Evolutionary conservation across 2,888 invertebrate species (phyloP), one percentile per base, ranked within the genome.

Genomic region (Microchrysa polita): DNA sequence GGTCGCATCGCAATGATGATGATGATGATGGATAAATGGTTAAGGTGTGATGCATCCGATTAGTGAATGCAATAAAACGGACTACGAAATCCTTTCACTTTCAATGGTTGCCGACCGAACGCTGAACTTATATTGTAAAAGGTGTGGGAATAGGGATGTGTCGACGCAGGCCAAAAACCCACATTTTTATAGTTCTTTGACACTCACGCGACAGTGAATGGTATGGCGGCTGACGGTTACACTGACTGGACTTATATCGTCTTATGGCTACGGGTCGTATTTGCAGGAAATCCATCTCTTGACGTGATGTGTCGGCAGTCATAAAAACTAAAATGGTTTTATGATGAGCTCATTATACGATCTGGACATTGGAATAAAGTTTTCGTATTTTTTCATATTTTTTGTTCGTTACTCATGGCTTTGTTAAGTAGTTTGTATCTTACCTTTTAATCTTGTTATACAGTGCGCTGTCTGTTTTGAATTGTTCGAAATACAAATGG

Each of bases 271-370:
- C 40, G 16, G 48, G 65, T 34, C 53, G 22, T n/a, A n/a, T n/a
- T 27, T 52, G 20, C 52, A 67, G 67, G 67, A 67, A 67, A 67
- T 16, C 53, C 27, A 55, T n/a, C 14, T 72, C 59, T 42, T 57
- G 18, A 27, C 34, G 57, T 27, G 18, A 57, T 53, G 27, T 34
- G 57, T 57, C 55, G 53, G 59, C 59, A 72, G 44, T 48, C 59
- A n/a, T 48, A 44, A 60, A 57, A 44, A 44, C 48, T 57, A 27
- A 72, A 72, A 72, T 72, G 72, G 42, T 69, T 69, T 69, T 69
- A 69, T 69, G 69, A 69, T 69, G 55, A 69, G 69, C 55, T 69
- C 69, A 69, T 69, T 69, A 69, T 55, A 34, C 27, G 69, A 69
- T 16, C 55, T 57, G 69, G 69, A 69, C 69, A 55, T 42, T 69